Evolutionary conservation across 1,140 invertebrate species (phyloP).

Genomic region (Limonius californicus): DNA sequence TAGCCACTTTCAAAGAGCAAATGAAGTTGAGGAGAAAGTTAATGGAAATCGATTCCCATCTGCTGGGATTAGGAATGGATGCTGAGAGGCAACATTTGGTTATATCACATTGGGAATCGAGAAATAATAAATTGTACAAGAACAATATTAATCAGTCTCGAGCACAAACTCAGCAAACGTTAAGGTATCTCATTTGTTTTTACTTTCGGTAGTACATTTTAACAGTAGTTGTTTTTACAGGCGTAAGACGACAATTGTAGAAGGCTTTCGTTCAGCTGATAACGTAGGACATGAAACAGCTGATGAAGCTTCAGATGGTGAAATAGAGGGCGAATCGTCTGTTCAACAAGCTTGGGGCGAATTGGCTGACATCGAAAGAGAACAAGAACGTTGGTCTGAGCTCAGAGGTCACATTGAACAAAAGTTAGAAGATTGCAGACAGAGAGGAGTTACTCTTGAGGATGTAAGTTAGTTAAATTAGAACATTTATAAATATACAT

Average conservation of each 20-base stretch:
- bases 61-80: slow-evolving; percentile 77
- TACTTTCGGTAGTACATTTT: no score
- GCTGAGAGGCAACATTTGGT: slow-evolving; percentile 81
- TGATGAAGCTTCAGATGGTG: slow-evolving; percentile 34
- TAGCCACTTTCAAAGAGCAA: slow-evolving; percentile 84
- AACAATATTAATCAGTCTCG: slow-evolving; percentile 52
- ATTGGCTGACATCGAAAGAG: slow-evolving; percentile 76
- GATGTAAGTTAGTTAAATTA: no score
- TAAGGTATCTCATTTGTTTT: slow-evolving; percentile 50
- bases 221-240: not conserved
- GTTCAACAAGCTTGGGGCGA: slow-evolving; percentile 82
- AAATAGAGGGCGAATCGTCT: slow-evolving; percentile 50
- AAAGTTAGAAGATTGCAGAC: slow-evolving; percentile 71
- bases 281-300: slow-evolving; percentile 31
- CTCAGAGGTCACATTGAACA: slow-evolving; percentile 71
- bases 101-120: slow-evolving; percentile 82
- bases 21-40: slow-evolving; percentile 79
- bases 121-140: slow-evolving; percentile 70
- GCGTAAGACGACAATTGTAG: slow-evolving; percentile 25
- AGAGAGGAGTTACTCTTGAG: slow-evolving; percentile 71
- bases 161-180: slow-evolving; percentile 56
- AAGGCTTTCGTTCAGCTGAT: slow-evolving; percentile 42
- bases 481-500: not conserved
- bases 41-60: slow-evolving; percentile 82
- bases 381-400: slow-evolving; percentile 75